Percentiles rank a stretch among this genome's conserved stretches.
Evolutionary conservation across 1,140 invertebrate species (phyloP).

Genomic region (Calephelis nemesis): DNA sequence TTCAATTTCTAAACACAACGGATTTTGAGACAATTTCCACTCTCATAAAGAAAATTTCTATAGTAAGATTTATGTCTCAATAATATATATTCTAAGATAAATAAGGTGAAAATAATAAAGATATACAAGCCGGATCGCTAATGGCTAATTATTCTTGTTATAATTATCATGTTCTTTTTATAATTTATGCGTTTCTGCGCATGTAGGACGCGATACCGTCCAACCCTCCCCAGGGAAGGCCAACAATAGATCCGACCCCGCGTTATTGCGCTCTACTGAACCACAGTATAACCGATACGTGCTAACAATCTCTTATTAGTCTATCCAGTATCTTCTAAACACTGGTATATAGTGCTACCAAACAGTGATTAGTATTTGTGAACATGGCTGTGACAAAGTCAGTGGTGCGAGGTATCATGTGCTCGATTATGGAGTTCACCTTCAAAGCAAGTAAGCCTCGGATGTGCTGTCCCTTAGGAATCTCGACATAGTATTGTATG

Average conservation of each 20-base stretch:
- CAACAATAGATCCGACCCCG: constrained; percentile 70
- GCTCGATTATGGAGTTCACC: constrained; percentile 72
- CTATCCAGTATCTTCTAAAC: neutral
- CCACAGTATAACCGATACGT: constrained; percentile 30
- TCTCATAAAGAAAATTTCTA: too few species aligned
- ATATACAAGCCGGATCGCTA: too few species aligned
- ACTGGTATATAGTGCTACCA: neutral
- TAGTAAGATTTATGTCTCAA: too few species aligned
- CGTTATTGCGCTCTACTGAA: constrained; percentile 67
- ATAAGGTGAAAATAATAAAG: too few species aligned
- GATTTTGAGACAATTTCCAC: too few species aligned
- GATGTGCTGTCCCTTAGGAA: constrained; percentile 31
- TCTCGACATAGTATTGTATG: too few species aligned
- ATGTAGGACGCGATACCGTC: constrained; percentile 54
- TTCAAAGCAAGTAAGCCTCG: constrained; percentile 74
- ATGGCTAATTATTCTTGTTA: too few species aligned
- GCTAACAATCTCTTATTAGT: constrained; percentile 11
- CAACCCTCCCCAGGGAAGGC: constrained; percentile 55
- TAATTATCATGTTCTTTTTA: too few species aligned
- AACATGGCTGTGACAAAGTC: constrained; percentile 68
- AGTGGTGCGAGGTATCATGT: constrained; percentile 69
- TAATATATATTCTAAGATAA: too few species aligned
- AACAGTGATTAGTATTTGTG: constrained; percentile 1
- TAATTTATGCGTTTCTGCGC: constrained; percentile 54
- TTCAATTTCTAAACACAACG: too few species aligned